These are phyloP conservation scores for Eremophila alpestris DNA, from an alignment of 2,797 vertebrate genomes.

Conservation along the genomic window DNA sequence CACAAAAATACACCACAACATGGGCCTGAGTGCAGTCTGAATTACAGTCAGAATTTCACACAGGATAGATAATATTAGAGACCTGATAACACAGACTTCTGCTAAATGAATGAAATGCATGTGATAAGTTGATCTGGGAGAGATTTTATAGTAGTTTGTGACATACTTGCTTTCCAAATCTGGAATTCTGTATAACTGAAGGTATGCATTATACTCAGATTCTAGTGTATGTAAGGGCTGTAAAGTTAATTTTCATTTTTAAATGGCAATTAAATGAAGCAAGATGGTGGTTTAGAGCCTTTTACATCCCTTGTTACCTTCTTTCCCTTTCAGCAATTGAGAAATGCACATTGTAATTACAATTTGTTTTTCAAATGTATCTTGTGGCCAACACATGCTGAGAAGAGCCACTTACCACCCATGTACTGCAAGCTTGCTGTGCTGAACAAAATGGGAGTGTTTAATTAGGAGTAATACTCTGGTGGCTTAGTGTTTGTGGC, in stretches of 20 bases:
- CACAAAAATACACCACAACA: background rate
- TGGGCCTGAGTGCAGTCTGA: background rate
- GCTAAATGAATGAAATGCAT: background rate
- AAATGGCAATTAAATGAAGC: background rate
- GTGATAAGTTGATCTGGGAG: background rate
- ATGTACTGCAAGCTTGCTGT: background rate
- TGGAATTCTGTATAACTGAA: background rate
- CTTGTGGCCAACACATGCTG: constrained; percentile 4
- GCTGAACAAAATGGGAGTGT: background rate
- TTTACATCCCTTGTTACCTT: background rate
- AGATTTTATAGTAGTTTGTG: background rate
- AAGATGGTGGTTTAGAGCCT: background rate
- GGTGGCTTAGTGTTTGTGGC: background rate
- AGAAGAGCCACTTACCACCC: constrained; percentile 19
- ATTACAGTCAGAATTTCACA: background rate
- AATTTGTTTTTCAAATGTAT: constrained; percentile 27
- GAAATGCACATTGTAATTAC: constrained; percentile 46
- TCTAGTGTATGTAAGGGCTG: background rate
- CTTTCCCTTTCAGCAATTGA: background rate
- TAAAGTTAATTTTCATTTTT: background rate
- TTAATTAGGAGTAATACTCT: background rate
- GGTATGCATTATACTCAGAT: background rate
- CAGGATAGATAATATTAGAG: background rate
- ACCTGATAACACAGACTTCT: background rate
- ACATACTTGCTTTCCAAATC: background rate